A percentile compares a stretch with the other conserved stretches of the same genome.
Conservation (phyloP, 1,140 invertebrate genomes). For the Manduca sexta region DNA sequence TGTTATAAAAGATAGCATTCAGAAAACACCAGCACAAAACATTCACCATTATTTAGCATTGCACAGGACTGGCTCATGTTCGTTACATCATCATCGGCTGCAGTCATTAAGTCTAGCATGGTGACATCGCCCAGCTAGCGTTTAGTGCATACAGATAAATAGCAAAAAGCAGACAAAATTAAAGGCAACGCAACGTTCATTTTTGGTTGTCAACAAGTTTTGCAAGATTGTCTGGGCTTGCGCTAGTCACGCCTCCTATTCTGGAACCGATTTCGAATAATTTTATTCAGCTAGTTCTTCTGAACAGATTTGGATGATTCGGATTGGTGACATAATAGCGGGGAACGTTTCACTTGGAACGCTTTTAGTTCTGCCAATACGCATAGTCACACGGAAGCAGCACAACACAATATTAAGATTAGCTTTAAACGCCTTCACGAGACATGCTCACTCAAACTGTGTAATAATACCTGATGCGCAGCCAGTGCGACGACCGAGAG, state of each 20-base stretch:
- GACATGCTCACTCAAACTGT: constrained; percentile 35
- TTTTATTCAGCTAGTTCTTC: not conserved
- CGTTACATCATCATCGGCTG: constrained; percentile 54
- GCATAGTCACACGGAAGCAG: constrained; percentile 53
- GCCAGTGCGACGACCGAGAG: constrained; percentile 6
- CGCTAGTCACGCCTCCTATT: constrained; percentile 36
- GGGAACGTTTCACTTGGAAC: constrained; percentile 36
- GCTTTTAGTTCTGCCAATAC: constrained; percentile 61
- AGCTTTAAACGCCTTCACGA: constrained; percentile 52
- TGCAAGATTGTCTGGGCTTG: constrained; percentile 31
- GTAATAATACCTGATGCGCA: constrained; percentile 41
- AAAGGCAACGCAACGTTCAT: not conserved
- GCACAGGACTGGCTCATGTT: constrained; percentile 61
- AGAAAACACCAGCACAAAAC: constrained; percentile 43
- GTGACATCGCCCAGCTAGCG: constrained; percentile 58
- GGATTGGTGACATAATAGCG: constrained; percentile 55
- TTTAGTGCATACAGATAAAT: constrained; percentile 45
- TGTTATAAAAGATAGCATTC: constrained; percentile 14
- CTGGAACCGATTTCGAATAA: constrained; percentile 36
- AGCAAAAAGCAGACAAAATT: constrained; percentile 5
- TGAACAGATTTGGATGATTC: constrained; percentile 16
- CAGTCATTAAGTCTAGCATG: constrained; percentile 64
- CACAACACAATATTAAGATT: constrained; percentile 42
- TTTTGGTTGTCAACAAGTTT: constrained; percentile 17
- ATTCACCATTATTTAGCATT: constrained; percentile 62